These are phyloP conservation scores for Penaeus monodon DNA, from an alignment of 2,888 invertebrate genomes.

Conservation along the genomic window DNA sequence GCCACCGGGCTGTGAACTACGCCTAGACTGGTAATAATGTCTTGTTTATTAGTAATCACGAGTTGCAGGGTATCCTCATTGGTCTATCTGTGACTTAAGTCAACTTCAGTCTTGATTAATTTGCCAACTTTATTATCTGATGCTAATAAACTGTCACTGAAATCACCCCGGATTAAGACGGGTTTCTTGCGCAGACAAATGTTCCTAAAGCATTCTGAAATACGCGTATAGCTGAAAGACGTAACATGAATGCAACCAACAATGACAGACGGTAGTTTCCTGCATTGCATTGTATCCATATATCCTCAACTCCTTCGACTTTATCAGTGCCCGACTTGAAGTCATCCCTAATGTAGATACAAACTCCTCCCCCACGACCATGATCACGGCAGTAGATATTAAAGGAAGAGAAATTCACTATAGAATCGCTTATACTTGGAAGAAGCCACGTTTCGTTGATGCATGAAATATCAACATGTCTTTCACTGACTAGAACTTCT, in stretches of 20 bases:
- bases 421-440: background rate
- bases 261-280: constrained; percentile 19
- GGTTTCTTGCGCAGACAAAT: constrained; percentile 15
- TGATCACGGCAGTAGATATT: constrained; percentile 2
- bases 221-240: background rate
- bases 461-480: constrained; percentile 10
- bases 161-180: constrained; percentile 5
- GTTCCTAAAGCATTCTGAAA: background rate
- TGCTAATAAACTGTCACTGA: background rate
- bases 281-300: constrained; percentile 18
- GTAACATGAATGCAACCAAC: constrained; percentile 4
- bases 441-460: constrained; percentile 23
- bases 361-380: constrained; percentile 9
- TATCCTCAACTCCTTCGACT: constrained; percentile 5
- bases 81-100: no score
- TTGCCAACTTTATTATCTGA: no score
- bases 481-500: constrained; percentile 3
- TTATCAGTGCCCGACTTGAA: background rate
- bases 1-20: no score
- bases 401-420: constrained; percentile 7
- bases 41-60: no score
- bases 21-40: no score
- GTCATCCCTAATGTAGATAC: constrained; percentile 17
- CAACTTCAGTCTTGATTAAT: no score
- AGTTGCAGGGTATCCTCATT: no score